These are phyloP conservation scores for Oligia fasciuncula DNA, from an alignment of 2,888 invertebrate genomes.

Conservation along the genomic window DNA sequence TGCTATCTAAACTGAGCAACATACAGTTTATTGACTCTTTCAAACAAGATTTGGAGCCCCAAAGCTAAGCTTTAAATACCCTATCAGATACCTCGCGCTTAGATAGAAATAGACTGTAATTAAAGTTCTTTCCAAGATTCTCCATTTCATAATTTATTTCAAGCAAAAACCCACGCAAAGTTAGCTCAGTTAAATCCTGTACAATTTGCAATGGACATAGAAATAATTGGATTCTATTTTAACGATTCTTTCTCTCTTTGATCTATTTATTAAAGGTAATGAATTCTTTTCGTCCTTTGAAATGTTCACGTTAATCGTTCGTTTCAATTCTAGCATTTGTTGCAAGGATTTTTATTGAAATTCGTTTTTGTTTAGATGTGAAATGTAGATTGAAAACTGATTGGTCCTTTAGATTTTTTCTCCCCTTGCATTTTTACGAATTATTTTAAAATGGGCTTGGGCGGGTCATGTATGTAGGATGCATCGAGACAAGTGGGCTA, in stretches of 20 bases:
- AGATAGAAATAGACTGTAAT: slow-evolving; percentile 35
- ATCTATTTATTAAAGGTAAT: slow-evolving; percentile 62
- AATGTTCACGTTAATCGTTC: slow-evolving; percentile 38
- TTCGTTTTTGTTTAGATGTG: slow-evolving; percentile 7
- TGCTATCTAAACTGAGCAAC: neutral
- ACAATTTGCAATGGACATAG: slow-evolving; percentile 63
- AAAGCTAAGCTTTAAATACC: neutral
- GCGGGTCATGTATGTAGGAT: neutral
- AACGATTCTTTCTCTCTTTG: slow-evolving; percentile 62
- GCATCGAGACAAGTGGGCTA: neutral
- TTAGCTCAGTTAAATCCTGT: slow-evolving; percentile 30
- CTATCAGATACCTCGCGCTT: neutral
- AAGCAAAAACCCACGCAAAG: slow-evolving; percentile 14
- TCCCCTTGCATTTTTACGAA: neutral
- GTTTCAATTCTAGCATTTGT: slow-evolving; percentile 26
- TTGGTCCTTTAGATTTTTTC: neutral
- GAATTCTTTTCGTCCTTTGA: slow-evolving; percentile 54
- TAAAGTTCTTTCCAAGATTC: slow-evolving; percentile 7
- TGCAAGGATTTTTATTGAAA: slow-evolving; percentile 1
- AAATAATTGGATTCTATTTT: slow-evolving; percentile 66
- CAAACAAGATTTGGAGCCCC: neutral
- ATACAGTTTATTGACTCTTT: neutral
- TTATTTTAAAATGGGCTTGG: neutral
- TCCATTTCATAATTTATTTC: slow-evolving; percentile 40
- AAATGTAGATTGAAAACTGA: neutral